Conservation (phyloP, 2,888 invertebrate species). For the Drosophila cognata region DNA sequence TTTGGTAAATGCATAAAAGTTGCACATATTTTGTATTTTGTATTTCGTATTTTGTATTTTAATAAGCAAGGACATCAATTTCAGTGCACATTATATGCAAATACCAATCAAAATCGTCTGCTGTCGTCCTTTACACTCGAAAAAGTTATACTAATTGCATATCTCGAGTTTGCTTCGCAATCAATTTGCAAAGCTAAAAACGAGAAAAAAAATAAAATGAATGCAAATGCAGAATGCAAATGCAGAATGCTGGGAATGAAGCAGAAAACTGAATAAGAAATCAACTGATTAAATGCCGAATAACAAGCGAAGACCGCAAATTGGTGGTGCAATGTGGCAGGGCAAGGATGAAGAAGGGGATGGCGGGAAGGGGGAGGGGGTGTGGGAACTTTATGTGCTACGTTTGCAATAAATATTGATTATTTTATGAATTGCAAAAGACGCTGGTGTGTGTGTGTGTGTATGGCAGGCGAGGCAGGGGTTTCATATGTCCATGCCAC, state of each 20-base stretch:
- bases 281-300: slow-evolving; percentile 77
- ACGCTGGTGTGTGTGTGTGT: slow-evolving; percentile 28
- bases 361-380: not conserved
- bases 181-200: slow-evolving; percentile 31
- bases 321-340: slow-evolving; percentile 33
- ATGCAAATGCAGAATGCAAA: slow-evolving; percentile 5
- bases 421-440: slow-evolving; percentile 76
- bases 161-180: slow-evolving; percentile 43
- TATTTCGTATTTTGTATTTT: slow-evolving; percentile 27
- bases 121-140: not conserved
- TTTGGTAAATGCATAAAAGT: not conserved
- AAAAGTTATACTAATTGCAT: slow-evolving; percentile 66
- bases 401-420: slow-evolving; percentile 75
- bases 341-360: not conserved
- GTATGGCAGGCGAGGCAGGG: not conserved
- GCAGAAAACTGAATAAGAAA: slow-evolving; percentile 66
- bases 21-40: slow-evolving; percentile 14
- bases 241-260: slow-evolving; percentile 22
- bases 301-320: slow-evolving; percentile 71
- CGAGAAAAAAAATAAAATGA: slow-evolving; percentile 14
- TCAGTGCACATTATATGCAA: slow-evolving; percentile 15
- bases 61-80: slow-evolving; percentile 22
- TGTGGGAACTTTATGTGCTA: slow-evolving; percentile 4
- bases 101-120: slow-evolving; percentile 1
- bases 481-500: slow-evolving; percentile 37